Evolutionary conservation across 2,888 invertebrate genomes (phyloP), one percentile per base, ranked within the genome.

Genomic region (Ophioninae sp.): DNA sequence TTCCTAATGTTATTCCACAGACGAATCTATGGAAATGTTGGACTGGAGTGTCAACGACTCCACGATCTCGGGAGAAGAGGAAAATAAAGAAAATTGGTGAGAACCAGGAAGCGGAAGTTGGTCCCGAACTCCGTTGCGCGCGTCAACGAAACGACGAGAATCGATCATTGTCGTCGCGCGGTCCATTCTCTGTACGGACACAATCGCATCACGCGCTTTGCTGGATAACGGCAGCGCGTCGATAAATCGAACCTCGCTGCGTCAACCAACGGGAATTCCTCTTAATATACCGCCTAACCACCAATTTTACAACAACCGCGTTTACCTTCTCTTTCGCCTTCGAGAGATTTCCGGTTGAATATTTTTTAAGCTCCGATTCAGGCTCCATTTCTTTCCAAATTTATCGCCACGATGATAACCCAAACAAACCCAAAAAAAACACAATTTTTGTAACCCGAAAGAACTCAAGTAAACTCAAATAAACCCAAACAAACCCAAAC

Each of bases 231-330:
- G 51, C 17, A 37, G 37, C 17, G 17, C 17, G 13, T 37, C 64
- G n/a, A 64, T 64, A 64, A 64, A 64, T 67, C 67, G 41, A 41
- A 67, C 41, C 41, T 41, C 41, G 41, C 20, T 67, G 39, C n/a
- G 41, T 67, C 67, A n/a, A 44, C 41, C n/a, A 41, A 7, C 39
- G 41, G 30, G 64, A 64, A 56, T 7, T 22, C 20, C 67, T 41
- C 20, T 41, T 39, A 41, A 41, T 41, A 30, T 67, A 30, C 30
- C 9, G 10, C 30, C 30, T 51, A 59, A 22, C 20, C 20, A 20
- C 22, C 7, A 59, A 59, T 59, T 10, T 37, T 37, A 37, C 64
- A 17, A 64, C 64, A 9, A 37, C n/a, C 30, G 7, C 37, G 37
- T 30, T 64, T 37, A 13, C 30, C 13, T 2, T 17, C 0, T 37